Percentiles rank a stretch among this genome's conserved stretches.
These are phyloP conservation scores for Anastatus disparis DNA, from an alignment of 1,140 invertebrate genomes.

Conservation along the genomic window DNA sequence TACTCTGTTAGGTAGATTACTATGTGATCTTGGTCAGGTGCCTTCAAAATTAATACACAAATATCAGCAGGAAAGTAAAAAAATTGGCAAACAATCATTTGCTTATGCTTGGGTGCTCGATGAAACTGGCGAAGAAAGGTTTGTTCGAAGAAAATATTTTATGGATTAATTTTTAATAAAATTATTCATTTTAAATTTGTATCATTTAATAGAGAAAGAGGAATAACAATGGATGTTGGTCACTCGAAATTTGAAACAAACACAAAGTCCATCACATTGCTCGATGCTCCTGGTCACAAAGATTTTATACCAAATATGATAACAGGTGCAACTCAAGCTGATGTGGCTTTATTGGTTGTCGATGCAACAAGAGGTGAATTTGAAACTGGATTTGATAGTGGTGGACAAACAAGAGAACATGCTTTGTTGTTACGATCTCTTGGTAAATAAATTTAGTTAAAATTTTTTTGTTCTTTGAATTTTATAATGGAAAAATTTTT, in stretches of 20 bases:
- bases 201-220: constrained; percentile 69
- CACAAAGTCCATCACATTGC: constrained; percentile 83
- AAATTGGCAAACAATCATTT: constrained; percentile 97
- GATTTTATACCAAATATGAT: constrained; percentile 99
- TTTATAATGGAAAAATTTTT: neutral
- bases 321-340: constrained; percentile 94
- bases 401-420: constrained; percentile 98
- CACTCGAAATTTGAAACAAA: constrained; percentile 93
- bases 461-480: neutral
- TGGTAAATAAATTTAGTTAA: constrained; percentile 66
- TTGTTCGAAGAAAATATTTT: neutral
- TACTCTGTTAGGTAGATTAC: constrained; percentile 94
- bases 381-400: constrained; percentile 97
- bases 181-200: neutral
- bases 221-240: constrained; percentile 98
- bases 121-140: constrained; percentile 97
- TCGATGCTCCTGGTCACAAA: constrained; percentile 98
- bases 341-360: constrained; percentile 95
- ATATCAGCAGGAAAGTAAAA: constrained; percentile 97
- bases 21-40: constrained; percentile 91
- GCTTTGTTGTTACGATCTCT: constrained; percentile 91
- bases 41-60: constrained; percentile 93
- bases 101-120: constrained; percentile 99
- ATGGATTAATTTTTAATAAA: constrained; percentile 6
- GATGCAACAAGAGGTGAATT: constrained; percentile 97